Percentiles rank a stretch among this genome's conserved stretches.
Evolutionary conservation across 2,888 invertebrate genomes (phyloP).

Genomic region (Drosophila trichaetosa): DNA sequence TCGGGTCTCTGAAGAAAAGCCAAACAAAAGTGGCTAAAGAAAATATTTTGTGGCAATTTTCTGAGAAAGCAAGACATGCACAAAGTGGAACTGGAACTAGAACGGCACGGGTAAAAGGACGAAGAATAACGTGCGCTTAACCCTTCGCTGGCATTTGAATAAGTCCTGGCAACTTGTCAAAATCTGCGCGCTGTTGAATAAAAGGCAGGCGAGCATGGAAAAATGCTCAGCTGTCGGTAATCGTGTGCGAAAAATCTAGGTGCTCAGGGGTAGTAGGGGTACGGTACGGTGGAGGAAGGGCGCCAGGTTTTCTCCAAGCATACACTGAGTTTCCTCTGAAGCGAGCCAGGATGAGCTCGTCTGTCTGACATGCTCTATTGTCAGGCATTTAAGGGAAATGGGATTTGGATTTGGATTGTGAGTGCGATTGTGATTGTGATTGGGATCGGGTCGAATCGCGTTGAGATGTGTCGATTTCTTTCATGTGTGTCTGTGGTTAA

Average conservation of each 20-base stretch:
- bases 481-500: background rate
- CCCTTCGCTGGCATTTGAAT: slow-evolving; percentile 78
- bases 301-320: slow-evolving; percentile 1
- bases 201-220: slow-evolving; percentile 63
- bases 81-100: slow-evolving; percentile 13
- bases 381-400: slow-evolving; percentile 66
- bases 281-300: background rate
- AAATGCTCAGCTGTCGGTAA: slow-evolving; percentile 76
- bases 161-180: slow-evolving; percentile 78
- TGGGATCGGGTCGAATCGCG: background rate
- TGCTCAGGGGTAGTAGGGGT: background rate
- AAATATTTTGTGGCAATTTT: slow-evolving; percentile 71
- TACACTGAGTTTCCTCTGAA: slow-evolving; percentile 30
- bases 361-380: slow-evolving; percentile 61
- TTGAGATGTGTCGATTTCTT: background rate
- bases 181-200: slow-evolving; percentile 65
- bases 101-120: slow-evolving; percentile 2
- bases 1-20: slow-evolving; percentile 26
- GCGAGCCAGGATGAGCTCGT: slow-evolving; percentile 38
- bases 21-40: slow-evolving; percentile 63
- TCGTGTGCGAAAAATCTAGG: slow-evolving; percentile 75
- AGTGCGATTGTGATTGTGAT: slow-evolving; percentile 4
- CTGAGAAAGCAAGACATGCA: slow-evolving; percentile 40
- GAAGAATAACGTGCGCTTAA: slow-evolving; percentile 53
- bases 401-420: slow-evolving; percentile 39